Base-by-base conservation (phyloP, 2,888 invertebrate genomes). In the Drosophila siamana region DNA sequence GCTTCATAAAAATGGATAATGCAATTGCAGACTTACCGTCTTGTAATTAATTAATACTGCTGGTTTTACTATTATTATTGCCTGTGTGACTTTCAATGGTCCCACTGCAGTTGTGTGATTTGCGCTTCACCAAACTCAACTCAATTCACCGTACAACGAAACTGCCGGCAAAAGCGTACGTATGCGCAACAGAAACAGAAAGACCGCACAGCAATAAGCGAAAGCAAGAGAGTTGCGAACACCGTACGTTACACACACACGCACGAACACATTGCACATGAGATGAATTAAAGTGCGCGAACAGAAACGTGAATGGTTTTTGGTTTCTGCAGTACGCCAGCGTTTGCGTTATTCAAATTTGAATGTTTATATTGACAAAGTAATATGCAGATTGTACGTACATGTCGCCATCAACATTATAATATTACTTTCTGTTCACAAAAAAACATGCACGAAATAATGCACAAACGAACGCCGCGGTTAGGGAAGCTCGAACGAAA, bases 11-110 rank as follows among this genome's bases (percentile, higher is more conserved):
- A 74, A 62, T 57, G 57, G 26, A 11, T 56, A 51, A 57, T 54
- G 41, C 64, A 59, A 36, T 47, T 57, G 52, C 68, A 57, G 46
- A 69, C 71, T 71, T 76, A 74, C 72, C 77, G 51, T 47, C 13
- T 47, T 48, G 74, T 65, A 50, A 41, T 61, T 67, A 52, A 36
- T 70, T 62, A 75, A 70, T 59, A 56, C 71, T 51, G 66, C 51
- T 48, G 30, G 30, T n/a, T 33, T 33, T 40, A 19, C 60, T 61
- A 15, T 16, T 52, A 33, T 56, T 36, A 36, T 24, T 60, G 36
- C 11, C 19, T 54, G 24, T 30, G 36, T 41, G 51, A 43, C 54
- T 69, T 47, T 66, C 30, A 16, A 70, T 55, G 63, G 24, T 41
- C 43, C 6, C 50, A 59, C 47, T 67, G 28, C 33, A 55, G 22